Percentiles rank a stretch among this genome's conserved stretches.
phyloP scores from a whole-genome alignment of 2,113 vertebrate genomes.

The Anas platyrhynchos region DNA sequence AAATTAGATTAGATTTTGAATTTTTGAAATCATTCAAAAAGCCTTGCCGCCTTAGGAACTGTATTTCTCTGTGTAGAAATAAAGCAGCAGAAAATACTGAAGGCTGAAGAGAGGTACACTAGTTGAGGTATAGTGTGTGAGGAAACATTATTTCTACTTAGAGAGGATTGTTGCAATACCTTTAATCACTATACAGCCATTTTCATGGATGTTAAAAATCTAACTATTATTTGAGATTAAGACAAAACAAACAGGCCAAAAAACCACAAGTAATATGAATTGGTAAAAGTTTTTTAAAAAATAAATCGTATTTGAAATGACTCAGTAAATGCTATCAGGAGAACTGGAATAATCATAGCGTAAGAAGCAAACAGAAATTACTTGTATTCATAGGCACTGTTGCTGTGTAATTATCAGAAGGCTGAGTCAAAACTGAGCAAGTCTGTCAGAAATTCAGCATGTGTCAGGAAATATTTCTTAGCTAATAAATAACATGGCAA shows the following conservation, averaged over 20 bases:
- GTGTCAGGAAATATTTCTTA: slow-evolving; percentile 38
- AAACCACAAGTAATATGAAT: background rate
- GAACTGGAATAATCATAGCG: background rate
- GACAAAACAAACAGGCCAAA: slow-evolving; percentile 15
- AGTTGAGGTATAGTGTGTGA: background rate
- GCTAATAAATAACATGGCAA: background rate
- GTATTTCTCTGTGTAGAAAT: background rate
- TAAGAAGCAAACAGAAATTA: slow-evolving; percentile 48
- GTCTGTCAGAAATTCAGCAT: slow-evolving; percentile 22
- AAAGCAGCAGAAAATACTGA: background rate
- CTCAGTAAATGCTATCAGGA: background rate
- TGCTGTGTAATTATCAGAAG: slow-evolving; percentile 51
- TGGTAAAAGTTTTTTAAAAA: slow-evolving; percentile 12
- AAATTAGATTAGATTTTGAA: background rate
- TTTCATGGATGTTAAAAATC: background rate
- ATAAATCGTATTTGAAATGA: slow-evolving; percentile 22
- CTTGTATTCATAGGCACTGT: slow-evolving; percentile 37
- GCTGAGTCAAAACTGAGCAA: slow-evolving; percentile 39
- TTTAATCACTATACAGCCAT: background rate
- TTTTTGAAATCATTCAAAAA: background rate
- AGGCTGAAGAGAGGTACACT: background rate
- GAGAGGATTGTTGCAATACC: background rate
- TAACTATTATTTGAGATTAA: background rate
- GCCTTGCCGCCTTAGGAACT: background rate
- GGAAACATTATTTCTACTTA: background rate